Conservation (phyloP, 1,140 invertebrate genomes). For the Philotrypesis tridentata region DNA sequence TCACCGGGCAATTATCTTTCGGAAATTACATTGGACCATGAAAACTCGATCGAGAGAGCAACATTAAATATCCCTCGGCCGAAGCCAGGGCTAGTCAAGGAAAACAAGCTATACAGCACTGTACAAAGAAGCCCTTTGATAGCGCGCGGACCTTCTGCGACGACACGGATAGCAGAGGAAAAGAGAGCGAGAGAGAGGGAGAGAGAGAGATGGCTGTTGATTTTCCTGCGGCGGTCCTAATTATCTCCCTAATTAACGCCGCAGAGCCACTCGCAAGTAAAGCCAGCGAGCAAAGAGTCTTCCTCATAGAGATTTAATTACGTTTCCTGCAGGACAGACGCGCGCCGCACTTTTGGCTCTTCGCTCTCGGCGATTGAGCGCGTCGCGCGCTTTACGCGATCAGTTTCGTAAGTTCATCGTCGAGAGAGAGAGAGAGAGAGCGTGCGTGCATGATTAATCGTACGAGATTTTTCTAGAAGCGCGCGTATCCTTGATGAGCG, state of each 20-base stretch:
- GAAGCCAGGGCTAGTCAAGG: not conserved
- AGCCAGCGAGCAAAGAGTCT: not conserved
- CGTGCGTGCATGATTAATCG: no score
- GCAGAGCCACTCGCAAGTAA: slow-evolving; percentile 51
- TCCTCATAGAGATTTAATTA: slow-evolving; percentile 7
- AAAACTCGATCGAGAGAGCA: not conserved
- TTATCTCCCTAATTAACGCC: slow-evolving; percentile 55
- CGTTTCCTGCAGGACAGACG: not conserved
- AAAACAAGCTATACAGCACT: not conserved
- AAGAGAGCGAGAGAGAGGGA: not conserved
- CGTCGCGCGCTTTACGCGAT: no score
- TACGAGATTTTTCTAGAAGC: no score
- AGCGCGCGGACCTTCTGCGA: not conserved
- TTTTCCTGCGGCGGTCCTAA: slow-evolving; percentile 21
- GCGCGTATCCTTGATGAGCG: no score
- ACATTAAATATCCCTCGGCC: not conserved
- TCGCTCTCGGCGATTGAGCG: not conserved
- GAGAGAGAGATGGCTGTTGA: slow-evolving; percentile 1
- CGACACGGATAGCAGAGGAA: no score
- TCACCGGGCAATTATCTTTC: not conserved
- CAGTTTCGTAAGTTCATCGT: no score
- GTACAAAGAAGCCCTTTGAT: slow-evolving; percentile 30
- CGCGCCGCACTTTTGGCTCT: not conserved
- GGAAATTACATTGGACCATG: not conserved
- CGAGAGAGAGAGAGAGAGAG: no score